Conservation (phyloP, 2,888 invertebrate genomes). For the Pheosia gnoma region DNA sequence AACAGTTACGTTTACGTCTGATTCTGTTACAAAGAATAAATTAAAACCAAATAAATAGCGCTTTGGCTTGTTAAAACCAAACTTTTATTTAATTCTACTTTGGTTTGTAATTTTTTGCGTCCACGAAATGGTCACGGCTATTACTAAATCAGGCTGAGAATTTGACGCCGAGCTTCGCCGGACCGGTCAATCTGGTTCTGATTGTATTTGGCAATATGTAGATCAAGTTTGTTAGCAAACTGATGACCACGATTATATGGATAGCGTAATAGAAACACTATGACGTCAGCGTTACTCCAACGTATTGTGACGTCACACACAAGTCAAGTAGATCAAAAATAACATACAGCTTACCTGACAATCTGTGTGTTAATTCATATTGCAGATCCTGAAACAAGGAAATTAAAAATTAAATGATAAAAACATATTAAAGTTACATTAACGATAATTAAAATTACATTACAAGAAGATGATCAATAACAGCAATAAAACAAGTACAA, state of each 20-base stretch:
- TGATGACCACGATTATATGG: slow-evolving; percentile 15
- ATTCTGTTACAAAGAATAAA: not conserved
- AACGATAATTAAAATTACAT: no score
- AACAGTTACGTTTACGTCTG: no score
- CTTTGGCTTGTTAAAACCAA: not conserved
- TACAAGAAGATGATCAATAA: not conserved
- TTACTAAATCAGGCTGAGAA: slow-evolving; percentile 13
- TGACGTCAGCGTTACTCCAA: not conserved
- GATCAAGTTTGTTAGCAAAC: slow-evolving; percentile 13
- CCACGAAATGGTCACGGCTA: slow-evolving; percentile 7
- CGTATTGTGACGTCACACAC: not conserved
- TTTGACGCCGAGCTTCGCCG: slow-evolving; percentile 14
- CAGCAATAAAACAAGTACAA: not conserved
- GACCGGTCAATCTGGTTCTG: slow-evolving; percentile 25
- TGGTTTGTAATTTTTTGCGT: not conserved
- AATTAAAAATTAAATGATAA: not conserved
- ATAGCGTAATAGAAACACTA: slow-evolving; percentile 1
- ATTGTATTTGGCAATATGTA: slow-evolving; percentile 23
- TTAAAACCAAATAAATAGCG: not conserved
- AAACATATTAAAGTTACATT: no score
- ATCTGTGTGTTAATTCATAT: slow-evolving; percentile 19
- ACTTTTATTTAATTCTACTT: no score
- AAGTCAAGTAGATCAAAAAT: not conserved
- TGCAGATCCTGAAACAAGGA: slow-evolving; percentile 45
- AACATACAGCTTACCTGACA: slow-evolving; percentile 36